Conservation (phyloP, 2,113 vertebrate genomes). For the Mystacornis crossleyi region DNA sequence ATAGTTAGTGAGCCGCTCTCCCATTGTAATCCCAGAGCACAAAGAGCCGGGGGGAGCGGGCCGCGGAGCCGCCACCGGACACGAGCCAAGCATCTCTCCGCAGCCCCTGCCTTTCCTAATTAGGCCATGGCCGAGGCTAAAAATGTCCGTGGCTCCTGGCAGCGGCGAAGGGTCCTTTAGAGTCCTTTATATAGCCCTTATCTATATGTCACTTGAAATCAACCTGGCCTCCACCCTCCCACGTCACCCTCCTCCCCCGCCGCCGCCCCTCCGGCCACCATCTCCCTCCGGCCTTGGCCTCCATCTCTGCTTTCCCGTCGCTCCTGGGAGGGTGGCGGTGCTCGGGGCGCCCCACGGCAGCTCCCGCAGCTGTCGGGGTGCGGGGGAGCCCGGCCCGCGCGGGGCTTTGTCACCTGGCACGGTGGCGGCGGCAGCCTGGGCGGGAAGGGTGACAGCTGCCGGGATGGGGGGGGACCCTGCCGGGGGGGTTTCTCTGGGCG, state of each 20-base stretch:
- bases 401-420: background rate
- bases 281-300: background rate
- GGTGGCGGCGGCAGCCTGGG: background rate
- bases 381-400: background rate
- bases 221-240: conserved; percentile 45
- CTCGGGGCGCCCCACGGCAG: background rate
- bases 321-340: background rate
- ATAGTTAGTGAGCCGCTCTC: conserved; percentile 57
- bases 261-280: background rate
- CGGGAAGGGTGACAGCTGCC: background rate
- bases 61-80: background rate
- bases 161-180: conserved; percentile 29
- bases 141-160: conserved; percentile 45
- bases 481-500: background rate
- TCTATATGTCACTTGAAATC: conserved; percentile 64
- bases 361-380: conserved; percentile 34
- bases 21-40: conserved; percentile 72
- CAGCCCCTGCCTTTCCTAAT: conserved; percentile 72
- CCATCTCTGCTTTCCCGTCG: background rate
- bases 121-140: conserved; percentile 64
- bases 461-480: background rate
- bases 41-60: conserved; percentile 50
- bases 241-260: background rate
- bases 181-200: conserved; percentile 73
- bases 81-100: conserved; percentile 57